Evolutionary conservation across 2,113 vertebrate genomes (phyloP), one percentile per base, ranked within the genome.

Genomic region (Poicephalus gulielmi): DNA sequence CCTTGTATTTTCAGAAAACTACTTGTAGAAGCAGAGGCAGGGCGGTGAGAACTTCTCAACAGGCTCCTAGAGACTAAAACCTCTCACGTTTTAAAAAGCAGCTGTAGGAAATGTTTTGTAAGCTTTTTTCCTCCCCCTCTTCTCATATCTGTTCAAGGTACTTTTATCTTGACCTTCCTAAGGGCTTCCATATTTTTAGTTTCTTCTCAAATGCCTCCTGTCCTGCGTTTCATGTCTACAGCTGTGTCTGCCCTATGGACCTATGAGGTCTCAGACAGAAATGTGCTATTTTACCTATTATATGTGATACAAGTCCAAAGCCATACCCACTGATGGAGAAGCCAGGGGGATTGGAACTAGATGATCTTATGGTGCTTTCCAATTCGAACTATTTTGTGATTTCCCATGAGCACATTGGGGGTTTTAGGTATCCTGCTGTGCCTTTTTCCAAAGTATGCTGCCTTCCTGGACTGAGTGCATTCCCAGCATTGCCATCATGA

Each of bases 1-100:
- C 91, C 46, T 88, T 33, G 5, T 92, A 93, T 89, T 92, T 96
- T 87, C 91, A 91, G 88, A 79, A 85, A 88, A 53, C 77, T 91
- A 83, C 94, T 97, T 88, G 77, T 62, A 66, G 88, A 93, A 94
- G 60, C 73, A 93, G 92, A 90, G 39, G 14, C 73, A 86, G 83
- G 75, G 44, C 74, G 73, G 37, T 79, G n/a, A 93, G 52, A 94
- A 84, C 50, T 86, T 92, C 83, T 80, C 57, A 86, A 68, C 41
- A 53, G 69, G 47, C 50, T 95, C 10, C 17, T 86, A 33, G 66
- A 78, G 50, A 68, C 62, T 47, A 66, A 91, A 94, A 60, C 33
- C 46, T 83, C 88, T 88, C 59, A 68, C 24, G 14, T 77, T 86
- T 94, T 84, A 76, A 57, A 52, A 83, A 86, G 19, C 15, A 69